Percentiles rank a stretch among this genome's conserved stretches.
These are phyloP conservation scores for Linyphia triangularis DNA, from an alignment of 2,888 invertebrate species.

Conservation along the genomic window DNA sequence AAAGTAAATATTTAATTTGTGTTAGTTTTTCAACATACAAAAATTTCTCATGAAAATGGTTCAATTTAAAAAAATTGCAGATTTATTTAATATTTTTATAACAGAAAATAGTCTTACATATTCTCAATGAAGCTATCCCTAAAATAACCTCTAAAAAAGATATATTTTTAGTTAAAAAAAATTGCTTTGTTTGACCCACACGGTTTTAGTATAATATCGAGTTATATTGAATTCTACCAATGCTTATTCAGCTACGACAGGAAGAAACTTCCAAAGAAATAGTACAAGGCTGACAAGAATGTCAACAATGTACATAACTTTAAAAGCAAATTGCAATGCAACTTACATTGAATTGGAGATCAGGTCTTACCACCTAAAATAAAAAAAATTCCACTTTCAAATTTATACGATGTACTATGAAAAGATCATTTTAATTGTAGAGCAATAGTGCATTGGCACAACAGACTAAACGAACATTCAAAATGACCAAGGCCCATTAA, in stretches of 20 bases:
- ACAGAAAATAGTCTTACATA: too few relatives aligned
- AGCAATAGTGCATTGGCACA: neutral
- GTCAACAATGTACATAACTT: neutral
- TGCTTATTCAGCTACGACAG: neutral
- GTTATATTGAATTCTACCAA: neutral
- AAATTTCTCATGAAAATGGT: too few relatives aligned
- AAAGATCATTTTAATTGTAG: neutral
- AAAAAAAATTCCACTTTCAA: neutral
- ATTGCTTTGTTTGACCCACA: too few relatives aligned
- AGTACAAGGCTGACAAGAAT: neutral
- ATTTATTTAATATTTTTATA: too few relatives aligned
- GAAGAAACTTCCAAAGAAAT: neutral
- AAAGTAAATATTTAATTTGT: too few relatives aligned
- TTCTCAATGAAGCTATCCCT: too few relatives aligned
- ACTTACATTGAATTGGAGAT: neutral
- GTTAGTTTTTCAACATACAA: too few relatives aligned
- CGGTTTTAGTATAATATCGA: neutral
- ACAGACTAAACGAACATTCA: neutral
- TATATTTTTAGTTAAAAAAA: too few relatives aligned
- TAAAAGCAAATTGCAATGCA: constrained; percentile 3
- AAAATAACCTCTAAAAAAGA: too few relatives aligned
- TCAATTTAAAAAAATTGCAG: too few relatives aligned
- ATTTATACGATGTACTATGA: neutral
- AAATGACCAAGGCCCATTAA: too few relatives aligned
- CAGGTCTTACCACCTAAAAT: neutral